Conservation (phyloP, 2,797 vertebrate genomes). For the Crocidura indochinensis region DNA sequence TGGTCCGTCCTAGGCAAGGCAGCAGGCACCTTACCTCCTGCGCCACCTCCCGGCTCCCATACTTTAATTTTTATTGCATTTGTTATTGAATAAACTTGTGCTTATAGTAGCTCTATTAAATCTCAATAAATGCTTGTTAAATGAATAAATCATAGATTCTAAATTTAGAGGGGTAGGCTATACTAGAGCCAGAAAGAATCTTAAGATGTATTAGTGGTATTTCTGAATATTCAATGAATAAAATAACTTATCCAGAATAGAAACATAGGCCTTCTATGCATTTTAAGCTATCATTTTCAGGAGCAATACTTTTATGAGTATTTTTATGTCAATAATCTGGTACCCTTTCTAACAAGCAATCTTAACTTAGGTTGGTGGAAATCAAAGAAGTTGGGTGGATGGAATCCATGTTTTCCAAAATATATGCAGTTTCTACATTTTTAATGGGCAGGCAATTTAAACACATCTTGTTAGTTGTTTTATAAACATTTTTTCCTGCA, state of each 20-base stretch:
- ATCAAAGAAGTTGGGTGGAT: not conserved
- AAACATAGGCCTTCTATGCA: not conserved
- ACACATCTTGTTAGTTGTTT: not conserved
- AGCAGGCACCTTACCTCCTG: too few species aligned
- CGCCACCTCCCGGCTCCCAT: too few species aligned
- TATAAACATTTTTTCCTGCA: not conserved
- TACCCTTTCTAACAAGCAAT: not conserved
- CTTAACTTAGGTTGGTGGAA: not conserved
- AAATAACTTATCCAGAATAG: not conserved
- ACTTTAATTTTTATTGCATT: not conserved
- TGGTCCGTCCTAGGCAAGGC: too few species aligned
- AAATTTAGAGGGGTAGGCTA: not conserved
- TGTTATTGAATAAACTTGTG: conserved; percentile 27
- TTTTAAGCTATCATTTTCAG: not conserved
- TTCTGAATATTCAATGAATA: conserved; percentile 22
- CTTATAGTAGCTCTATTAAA: not conserved
- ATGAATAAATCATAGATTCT: conserved; percentile 15
- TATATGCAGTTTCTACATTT: not conserved
- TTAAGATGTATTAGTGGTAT: not conserved
- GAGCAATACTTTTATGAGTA: not conserved
- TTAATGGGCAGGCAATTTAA: not conserved
- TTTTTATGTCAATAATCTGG: not conserved
- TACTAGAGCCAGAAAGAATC: not conserved
- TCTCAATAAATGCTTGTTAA: conserved; percentile 13
- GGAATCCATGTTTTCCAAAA: not conserved